Evolutionary conservation across 2,888 invertebrate species (phyloP), one percentile per base, ranked within the genome.

Genomic region (Omphaloscelis lunosa): DNA sequence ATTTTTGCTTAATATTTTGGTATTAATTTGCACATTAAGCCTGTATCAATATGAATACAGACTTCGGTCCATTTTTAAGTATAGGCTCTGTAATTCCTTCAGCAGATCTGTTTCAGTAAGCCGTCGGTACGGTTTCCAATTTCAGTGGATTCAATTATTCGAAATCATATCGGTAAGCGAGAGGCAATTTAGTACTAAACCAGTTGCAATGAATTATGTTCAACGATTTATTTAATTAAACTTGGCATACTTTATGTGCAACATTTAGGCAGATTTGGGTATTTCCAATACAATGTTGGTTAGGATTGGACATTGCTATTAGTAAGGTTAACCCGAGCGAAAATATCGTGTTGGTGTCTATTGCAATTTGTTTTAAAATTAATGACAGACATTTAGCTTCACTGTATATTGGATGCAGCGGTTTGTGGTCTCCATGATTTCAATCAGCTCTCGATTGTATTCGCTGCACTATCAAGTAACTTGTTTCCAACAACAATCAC

Each of bases 101-200:
- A 62, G 20, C 61, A 27, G 23, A 41, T 71, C 4, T 53, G 59
- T 56, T 67, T 17, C 58, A 66, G 34, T 65, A 70, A 71, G 29
- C 66, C 39, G 23, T 23, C 48, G 56, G 17, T 53, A 17, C 48
- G 41, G 23, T 75, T 76, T 56, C 63, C 63, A 79, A 79, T 74
- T 79, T 68, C 48, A 51, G 41, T 58, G n/a, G 20, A 77, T 75
- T 86, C 63, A 83, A 83, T 84, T 58, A 76, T 80, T 63, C 29
- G 65, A 67, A 74, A 81, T 84, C 59, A 76, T 67, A 72, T 69
- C 48, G 27, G 3, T 58, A 39, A 29, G 34, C 15, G 20, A 34
- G 51, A 41, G 29, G 48, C 65, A 71, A 80, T 84, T 80, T 67
- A 59, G 23, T 29, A 48, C n/a, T 70, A 56, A 79, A 75, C 72